Percentiles rank a stretch among this genome's conserved stretches.
Evolutionary conservation across 2,888 invertebrate species (phyloP).

Genomic region (Microplitis manilae): DNA sequence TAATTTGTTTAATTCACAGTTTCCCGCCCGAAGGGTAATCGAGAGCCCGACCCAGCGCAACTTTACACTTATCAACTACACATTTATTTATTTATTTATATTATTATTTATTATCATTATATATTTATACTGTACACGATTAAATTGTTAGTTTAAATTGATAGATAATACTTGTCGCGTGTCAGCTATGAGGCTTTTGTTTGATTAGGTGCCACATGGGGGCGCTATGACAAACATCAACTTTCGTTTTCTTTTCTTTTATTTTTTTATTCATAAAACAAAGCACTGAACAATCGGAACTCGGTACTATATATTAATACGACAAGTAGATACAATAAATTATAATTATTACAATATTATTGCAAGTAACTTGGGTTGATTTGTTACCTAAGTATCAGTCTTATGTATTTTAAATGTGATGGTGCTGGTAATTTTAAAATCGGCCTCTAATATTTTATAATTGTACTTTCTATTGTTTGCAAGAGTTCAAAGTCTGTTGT

Average conservation of each 20-base stretch:
- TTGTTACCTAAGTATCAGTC: constrained; percentile 35
- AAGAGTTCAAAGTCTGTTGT: too few species aligned
- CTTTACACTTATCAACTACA: constrained; percentile 36
- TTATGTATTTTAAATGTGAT: constrained; percentile 35
- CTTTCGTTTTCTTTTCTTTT: constrained; percentile 26
- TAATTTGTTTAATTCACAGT: constrained; percentile 17
- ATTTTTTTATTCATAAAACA: too few species aligned
- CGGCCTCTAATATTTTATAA: not conserved
- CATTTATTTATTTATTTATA: not conserved
- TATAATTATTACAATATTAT: constrained; percentile 29
- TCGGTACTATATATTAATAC: not conserved
- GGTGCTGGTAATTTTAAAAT: constrained; percentile 18
- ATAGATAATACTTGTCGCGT: constrained; percentile 41
- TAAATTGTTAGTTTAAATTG: constrained; percentile 32
- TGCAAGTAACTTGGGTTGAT: constrained; percentile 27
- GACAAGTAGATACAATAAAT: constrained; percentile 1
- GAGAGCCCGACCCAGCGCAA: constrained; percentile 20
- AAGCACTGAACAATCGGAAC: constrained; percentile 3
- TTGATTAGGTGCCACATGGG: constrained; percentile 31
- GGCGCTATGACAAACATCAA: constrained; percentile 23
- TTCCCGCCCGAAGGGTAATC: constrained; percentile 7
- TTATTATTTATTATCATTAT: not conserved
- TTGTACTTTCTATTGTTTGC: constrained; percentile 14
- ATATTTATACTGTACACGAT: constrained; percentile 37
- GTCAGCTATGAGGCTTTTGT: constrained; percentile 30